These are phyloP conservation scores for Manis crassicaudata DNA, from an alignment of 2,797 vertebrate genomes.

Conservation along the genomic window DNA sequence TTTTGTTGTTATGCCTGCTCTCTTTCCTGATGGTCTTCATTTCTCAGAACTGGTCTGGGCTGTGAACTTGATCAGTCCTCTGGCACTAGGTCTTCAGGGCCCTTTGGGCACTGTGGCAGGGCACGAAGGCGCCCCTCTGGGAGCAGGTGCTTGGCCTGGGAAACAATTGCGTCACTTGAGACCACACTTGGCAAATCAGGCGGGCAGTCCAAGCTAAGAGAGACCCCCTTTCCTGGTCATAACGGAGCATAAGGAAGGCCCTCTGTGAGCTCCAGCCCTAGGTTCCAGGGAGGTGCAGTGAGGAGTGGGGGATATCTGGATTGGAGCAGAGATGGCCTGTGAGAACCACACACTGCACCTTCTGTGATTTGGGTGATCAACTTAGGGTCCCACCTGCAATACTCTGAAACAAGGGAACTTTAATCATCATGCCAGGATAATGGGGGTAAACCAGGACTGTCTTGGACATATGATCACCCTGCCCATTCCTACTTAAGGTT, in stretches of 20 bases:
- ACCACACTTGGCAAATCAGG: background rate
- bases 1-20: background rate
- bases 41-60: background rate
- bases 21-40: background rate
- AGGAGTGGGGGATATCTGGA: background rate
- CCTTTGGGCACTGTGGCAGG: background rate
- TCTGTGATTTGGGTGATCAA: background rate
- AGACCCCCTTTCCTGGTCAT: background rate
- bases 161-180: background rate
- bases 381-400: background rate
- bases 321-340: background rate
- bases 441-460: background rate
- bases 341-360: background rate
- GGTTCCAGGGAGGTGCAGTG: background rate
- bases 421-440: background rate
- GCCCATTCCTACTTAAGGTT: background rate
- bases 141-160: background rate
- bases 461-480: background rate
- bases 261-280: background rate
- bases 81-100: background rate
- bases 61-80: background rate
- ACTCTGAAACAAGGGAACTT: background rate
- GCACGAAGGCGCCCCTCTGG: background rate
- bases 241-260: background rate
- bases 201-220: background rate